A percentile compares a stretch with the other conserved stretches of the same genome.
phyloP scores from a whole-genome alignment of 2,888 invertebrate genomes.

The Synanthedon formicaeformis region DNA sequence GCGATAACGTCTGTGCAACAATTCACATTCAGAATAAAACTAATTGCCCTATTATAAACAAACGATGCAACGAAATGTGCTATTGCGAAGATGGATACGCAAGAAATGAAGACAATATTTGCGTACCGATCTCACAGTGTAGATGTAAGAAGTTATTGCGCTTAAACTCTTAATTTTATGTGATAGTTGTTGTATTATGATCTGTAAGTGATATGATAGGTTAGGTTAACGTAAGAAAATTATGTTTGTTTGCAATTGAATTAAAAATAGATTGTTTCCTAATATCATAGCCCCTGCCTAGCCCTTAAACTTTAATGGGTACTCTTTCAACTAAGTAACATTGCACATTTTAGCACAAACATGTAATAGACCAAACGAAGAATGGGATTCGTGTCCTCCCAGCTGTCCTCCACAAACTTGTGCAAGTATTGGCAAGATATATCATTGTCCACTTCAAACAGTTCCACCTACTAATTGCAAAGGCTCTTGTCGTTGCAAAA shows the following conservation, averaged over 20 bases:
- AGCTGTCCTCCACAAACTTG: conserved; percentile 21
- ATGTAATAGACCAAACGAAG: conserved; percentile 7
- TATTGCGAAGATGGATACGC: conserved; percentile 30
- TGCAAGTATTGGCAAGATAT: neutral
- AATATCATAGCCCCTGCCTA: too few relatives aligned
- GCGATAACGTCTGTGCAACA: conserved; percentile 25
- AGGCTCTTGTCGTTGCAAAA: conserved; percentile 13
- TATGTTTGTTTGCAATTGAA: too few relatives aligned
- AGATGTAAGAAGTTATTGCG: neutral
- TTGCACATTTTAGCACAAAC: neutral
- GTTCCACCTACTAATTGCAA: conserved; percentile 1
- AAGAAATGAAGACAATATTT: conserved; percentile 17
- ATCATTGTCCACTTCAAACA: conserved; percentile 1
- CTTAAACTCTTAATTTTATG: too few relatives aligned
- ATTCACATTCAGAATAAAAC: conserved; percentile 15
- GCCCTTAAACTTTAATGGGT: too few relatives aligned
- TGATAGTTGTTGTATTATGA: too few relatives aligned
- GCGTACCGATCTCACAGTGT: conserved; percentile 18
- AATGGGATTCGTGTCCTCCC: conserved; percentile 14
- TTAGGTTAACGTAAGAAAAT: too few relatives aligned
- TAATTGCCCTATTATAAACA: conserved; percentile 22
- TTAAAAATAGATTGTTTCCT: too few relatives aligned
- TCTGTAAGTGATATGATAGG: too few relatives aligned
- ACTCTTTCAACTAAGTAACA: too few relatives aligned
- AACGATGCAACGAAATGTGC: conserved; percentile 24